Conservation (phyloP, 2,113 vertebrate species). For the Elephantulus edwardii region DNA sequence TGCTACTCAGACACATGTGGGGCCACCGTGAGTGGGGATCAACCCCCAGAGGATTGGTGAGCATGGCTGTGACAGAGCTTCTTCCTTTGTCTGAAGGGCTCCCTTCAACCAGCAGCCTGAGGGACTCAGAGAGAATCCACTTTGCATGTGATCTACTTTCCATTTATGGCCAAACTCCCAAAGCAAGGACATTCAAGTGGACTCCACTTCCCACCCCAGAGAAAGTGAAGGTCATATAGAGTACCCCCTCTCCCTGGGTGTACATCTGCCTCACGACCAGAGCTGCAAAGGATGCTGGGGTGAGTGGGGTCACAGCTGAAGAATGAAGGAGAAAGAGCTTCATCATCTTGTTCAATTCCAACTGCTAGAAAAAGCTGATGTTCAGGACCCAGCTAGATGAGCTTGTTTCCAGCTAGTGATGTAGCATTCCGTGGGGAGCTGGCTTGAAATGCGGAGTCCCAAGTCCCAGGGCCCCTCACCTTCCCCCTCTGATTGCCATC, state of each 20-base stretch:
- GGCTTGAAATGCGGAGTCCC: not conserved
- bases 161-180: not conserved
- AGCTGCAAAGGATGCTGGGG: not conserved
- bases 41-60: not conserved
- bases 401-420: not conserved
- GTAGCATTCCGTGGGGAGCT: not conserved
- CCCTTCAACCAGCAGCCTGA: not conserved
- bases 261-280: not conserved
- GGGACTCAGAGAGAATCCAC: not conserved
- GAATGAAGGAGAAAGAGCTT: not conserved
- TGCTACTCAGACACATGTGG: no score
- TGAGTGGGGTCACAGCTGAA: not conserved
- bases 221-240: not conserved
- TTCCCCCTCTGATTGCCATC: no score
- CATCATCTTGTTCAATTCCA: not conserved
- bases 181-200: not conserved
- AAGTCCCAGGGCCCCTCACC: not conserved
- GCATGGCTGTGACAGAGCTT: accelerated
- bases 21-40: no score
- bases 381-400: not conserved
- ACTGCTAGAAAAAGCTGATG: not conserved
- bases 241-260: not conserved
- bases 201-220: not conserved
- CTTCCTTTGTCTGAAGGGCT: not conserved
- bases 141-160: not conserved